These are phyloP conservation scores for Aplidium turbinatum DNA, from an alignment of 23 tunicate species.

Conservation along the genomic window DNA sequence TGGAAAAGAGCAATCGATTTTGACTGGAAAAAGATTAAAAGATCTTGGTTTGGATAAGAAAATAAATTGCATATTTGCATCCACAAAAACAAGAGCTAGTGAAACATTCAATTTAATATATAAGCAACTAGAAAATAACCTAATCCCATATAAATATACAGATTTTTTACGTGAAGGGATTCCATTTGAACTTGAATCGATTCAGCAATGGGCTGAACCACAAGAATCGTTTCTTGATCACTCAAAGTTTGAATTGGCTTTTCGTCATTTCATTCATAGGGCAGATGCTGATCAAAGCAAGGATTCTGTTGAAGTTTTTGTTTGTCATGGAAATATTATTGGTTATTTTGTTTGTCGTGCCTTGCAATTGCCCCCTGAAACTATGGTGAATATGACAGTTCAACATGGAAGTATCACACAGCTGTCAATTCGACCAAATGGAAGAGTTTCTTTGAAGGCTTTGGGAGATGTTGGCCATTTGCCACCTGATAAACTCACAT, in stretches of 20 bases:
- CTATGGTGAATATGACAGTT: constrained; percentile 74
- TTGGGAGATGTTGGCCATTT: constrained; percentile 85
- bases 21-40: constrained; percentile 68
- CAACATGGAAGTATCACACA: constrained; percentile 84
- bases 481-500: constrained; percentile 80
- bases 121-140: constrained; percentile 35
- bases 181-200: constrained; percentile 73
- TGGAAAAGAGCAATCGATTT: constrained; percentile 81
- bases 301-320: constrained; percentile 64
- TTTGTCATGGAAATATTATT: constrained; percentile 96
- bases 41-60: constrained; percentile 48
- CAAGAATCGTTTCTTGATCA: constrained; percentile 64
- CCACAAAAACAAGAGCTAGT: constrained; percentile 76
- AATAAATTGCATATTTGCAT: constrained; percentile 32
- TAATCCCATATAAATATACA: constrained; percentile 11
- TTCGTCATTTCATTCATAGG: constrained; percentile 74
- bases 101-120: constrained; percentile 71
- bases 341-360: constrained; percentile 88
- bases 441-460: constrained; percentile 61
- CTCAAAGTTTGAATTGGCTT: constrained; percentile 82
- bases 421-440: constrained; percentile 71
- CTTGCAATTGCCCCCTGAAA: constrained; percentile 86
- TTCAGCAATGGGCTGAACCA: constrained; percentile 38
- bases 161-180: constrained; percentile 90
- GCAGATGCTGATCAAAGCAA: constrained; percentile 63